phyloP scores from a whole-genome alignment of 2,888 invertebrate species.

The Drosophila helvetica region DNA sequence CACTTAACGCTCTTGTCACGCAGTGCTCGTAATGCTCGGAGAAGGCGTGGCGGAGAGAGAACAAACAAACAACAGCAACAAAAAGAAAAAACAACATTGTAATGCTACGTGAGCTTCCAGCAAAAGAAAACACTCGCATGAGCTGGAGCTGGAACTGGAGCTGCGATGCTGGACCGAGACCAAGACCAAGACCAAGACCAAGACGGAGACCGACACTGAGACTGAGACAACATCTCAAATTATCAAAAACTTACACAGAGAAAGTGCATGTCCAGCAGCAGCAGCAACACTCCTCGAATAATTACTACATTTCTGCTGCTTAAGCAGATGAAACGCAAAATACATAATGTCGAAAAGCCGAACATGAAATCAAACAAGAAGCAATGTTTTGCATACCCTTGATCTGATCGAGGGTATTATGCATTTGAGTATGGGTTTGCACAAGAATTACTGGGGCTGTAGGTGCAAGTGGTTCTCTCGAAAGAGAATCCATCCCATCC shows the following conservation, averaged over 20 bases:
- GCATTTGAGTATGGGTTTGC: too few species aligned
- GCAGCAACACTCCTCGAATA: constrained; percentile 24
- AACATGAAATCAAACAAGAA: constrained; percentile 37
- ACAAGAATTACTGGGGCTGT: too few species aligned
- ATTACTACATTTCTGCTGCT: constrained; percentile 40
- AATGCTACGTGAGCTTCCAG: constrained; percentile 54
- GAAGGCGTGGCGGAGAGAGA: background rate
- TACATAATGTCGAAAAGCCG: background rate
- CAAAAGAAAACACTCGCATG: background rate
- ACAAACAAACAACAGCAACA: background rate
- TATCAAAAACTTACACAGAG: constrained; percentile 42
- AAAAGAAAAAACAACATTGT: constrained; percentile 16
- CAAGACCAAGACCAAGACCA: constrained; percentile 1
- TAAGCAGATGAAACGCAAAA: constrained; percentile 28
- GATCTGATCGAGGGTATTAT: too few species aligned
- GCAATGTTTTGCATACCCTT: constrained; percentile 24
- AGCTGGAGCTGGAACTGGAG: constrained; percentile 15
- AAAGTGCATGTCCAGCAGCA: constrained; percentile 27
- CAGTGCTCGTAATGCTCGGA: constrained; percentile 40
- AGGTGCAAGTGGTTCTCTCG: too few species aligned
- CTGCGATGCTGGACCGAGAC: constrained; percentile 21
- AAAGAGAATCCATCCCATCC: too few species aligned
- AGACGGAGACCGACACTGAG: constrained; percentile 2
- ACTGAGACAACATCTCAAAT: constrained; percentile 30
- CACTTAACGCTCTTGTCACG: constrained; percentile 67